Base-by-base conservation (phyloP, 1,140 invertebrate species). In the Drosophila nigromelanica region DNA sequence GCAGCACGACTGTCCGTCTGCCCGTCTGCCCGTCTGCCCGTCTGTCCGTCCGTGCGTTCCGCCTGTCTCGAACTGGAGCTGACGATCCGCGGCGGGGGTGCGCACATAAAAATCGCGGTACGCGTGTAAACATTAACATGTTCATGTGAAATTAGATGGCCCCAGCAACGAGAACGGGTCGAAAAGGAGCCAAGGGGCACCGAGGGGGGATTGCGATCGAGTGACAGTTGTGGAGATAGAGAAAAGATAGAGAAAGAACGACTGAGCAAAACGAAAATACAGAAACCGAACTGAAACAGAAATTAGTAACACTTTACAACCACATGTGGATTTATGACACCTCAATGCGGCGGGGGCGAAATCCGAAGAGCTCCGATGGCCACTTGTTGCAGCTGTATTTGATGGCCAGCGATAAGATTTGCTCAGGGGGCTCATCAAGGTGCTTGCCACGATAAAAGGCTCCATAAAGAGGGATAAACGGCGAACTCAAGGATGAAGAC, bases 61-160 rank as follows among this genome's bases (percentile, higher is more conserved):
- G 7, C 43, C 11, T 30, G 8, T 35, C 39, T 71, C 42, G 14
- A 55, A 66, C 59, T 60, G 62, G 51, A 48, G 64, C 52, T 58
- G 66, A 66, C 56, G 60, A 52, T 68, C 55, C 56, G 45, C 70
- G 45, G 64, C 63, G 83, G 76, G 76, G 66, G 76, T 72, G 74
- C 42, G 68, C 40, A 87, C 85, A 87, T 87, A 83, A 87, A 86
- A 83, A 87, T 80, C 85, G 79, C 83, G 76, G 85, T 89, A 83
- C 83, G 83, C 83, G 83, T 89, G 83, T 89, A 89, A 89, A 89
- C 85, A 89, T 89, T 89, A 89, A 89, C 83, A 89, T 89, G 80
- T 80, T 83, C 83, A 83, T 89, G 83, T 89, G 83, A 89, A 89
- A 78, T 89, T 83, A 73, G 76, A 50, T 73, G 81, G 62, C 76